phyloP scores from a whole-genome alignment of 2,797 vertebrate species.

The Agapornis canus region DNA sequence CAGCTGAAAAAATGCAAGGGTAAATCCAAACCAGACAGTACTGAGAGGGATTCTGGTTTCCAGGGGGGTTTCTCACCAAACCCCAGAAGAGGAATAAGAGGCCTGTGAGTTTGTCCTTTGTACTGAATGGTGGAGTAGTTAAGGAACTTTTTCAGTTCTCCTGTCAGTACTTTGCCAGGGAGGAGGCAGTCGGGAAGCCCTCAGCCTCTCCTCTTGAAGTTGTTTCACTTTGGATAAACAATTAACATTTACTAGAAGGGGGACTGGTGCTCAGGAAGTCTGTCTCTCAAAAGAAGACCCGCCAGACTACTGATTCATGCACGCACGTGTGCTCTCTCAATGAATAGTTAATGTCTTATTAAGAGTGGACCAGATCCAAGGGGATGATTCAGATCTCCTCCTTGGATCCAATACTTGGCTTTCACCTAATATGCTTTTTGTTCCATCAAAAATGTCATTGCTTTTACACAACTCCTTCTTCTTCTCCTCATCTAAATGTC shows the following conservation, averaged over 20 bases:
- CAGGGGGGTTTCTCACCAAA: neutral
- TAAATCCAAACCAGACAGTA: neutral
- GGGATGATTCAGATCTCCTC: slow-evolving; percentile 49
- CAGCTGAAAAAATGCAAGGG: neutral
- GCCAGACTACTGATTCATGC: slow-evolving; percentile 48
- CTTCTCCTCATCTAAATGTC: slow-evolving; percentile 28
- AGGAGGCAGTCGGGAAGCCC: neutral
- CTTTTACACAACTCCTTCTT: slow-evolving; percentile 22
- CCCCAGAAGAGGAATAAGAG: neutral
- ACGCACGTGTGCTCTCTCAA: slow-evolving; percentile 20
- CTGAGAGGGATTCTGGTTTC: neutral
- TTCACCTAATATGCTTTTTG: slow-evolving; percentile 57
- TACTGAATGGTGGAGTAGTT: neutral
- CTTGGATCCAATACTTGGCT: slow-evolving; percentile 48
- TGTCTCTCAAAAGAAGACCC: neutral
- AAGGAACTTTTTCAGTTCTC: neutral
- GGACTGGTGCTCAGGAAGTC: slow-evolving; percentile 39
- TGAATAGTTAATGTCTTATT: slow-evolving; percentile 54
- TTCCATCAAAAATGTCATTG: slow-evolving; percentile 38
- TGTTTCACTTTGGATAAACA: slow-evolving; percentile 9
- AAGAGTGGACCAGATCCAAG: slow-evolving; percentile 50
- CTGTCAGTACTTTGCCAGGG: neutral
- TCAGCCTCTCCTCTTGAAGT: neutral
- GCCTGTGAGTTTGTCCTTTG: neutral
- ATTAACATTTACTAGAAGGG: slow-evolving; percentile 32